Base-by-base conservation (phyloP, 2,113 vertebrate genomes). In the Guaruba guarouba region DNA sequence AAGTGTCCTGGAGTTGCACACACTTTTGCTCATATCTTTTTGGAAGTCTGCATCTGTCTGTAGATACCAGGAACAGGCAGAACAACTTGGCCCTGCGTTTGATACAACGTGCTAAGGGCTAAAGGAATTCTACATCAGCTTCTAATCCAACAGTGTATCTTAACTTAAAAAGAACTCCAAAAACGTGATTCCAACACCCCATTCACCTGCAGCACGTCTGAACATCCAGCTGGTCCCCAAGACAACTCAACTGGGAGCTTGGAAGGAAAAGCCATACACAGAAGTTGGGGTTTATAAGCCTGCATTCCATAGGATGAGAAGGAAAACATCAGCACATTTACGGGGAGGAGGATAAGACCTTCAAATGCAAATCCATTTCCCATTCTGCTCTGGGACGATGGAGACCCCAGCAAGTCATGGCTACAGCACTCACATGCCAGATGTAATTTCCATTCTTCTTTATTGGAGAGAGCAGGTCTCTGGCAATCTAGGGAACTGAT, bases 81-180 rank as follows among this genome's bases (percentile, higher is more conserved):
- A 37, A 28, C 1, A 4, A 35, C 46, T 8, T 17, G 3, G 17
- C 20, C 39, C 59, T 7, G 25, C 0, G 0, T 24, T 44, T 25
- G 11, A 17, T 59, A 23, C 3, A 19, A 70, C 37, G 18, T 3
- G 0, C 52, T 16, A 44, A 44, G 37, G 29, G 37, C 29, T 71
- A 27, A 55, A 43, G 39, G 7, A 29, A 29, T 33, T 61, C 39
- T 29, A 6, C 18, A 6, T 6, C 15, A 61, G 59, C 25, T 27
- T 37, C 29, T 62, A n/a, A 39, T 17, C 39, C 69, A 41, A 46
- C 9, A 14, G 22, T 2, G 25, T 23, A 12, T 29, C 44, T 46
- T 43, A 46, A 54, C 49, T 77, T 29, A 8, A 31, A 66, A 86
- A 55, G 33, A 41, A 54, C 8, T 25, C 82, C 52, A 33, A 77